Evolutionary conservation across 2,888 invertebrate species (phyloP).

Genomic region (Chrysomela aeneicollis): DNA sequence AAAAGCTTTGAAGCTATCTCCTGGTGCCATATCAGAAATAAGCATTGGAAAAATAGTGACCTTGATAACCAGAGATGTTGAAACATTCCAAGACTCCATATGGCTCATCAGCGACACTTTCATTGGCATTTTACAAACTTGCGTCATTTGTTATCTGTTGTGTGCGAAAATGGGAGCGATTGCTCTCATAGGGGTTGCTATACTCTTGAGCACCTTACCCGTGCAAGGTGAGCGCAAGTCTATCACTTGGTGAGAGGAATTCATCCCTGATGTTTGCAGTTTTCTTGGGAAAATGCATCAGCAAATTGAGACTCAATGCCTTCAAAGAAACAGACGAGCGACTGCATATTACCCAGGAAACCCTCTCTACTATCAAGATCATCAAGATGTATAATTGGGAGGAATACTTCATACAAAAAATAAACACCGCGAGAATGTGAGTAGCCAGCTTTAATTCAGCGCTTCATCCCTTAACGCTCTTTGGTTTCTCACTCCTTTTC

Average conservation of each 20-base stretch:
- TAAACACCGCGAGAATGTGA: slow-evolving; percentile 61
- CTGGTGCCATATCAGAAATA: slow-evolving; percentile 72
- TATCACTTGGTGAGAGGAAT: too few species aligned
- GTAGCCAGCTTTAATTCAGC: slow-evolving; percentile 19
- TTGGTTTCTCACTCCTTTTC: slow-evolving; percentile 40
- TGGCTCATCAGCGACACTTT: slow-evolving; percentile 91
- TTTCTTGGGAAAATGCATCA: slow-evolving; percentile 43
- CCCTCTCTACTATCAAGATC: slow-evolving; percentile 49
- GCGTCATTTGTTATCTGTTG: slow-evolving; percentile 82
- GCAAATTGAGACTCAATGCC: slow-evolving; percentile 41
- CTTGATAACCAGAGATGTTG: slow-evolving; percentile 90
- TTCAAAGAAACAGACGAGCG: slow-evolving; percentile 54
- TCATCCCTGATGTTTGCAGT: slow-evolving; percentile 47
- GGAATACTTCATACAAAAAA: slow-evolving; percentile 59
- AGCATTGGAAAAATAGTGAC: slow-evolving; percentile 80
- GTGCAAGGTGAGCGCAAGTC: slow-evolving; percentile 60
- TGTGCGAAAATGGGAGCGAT: slow-evolving; percentile 66
- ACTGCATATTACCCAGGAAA: slow-evolving; percentile 48
- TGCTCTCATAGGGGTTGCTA: slow-evolving; percentile 64
- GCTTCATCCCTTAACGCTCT: neutral
- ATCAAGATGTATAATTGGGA: slow-evolving; percentile 55
- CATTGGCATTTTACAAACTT: slow-evolving; percentile 86
- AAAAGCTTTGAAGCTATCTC: slow-evolving; percentile 63
- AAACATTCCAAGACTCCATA: slow-evolving; percentile 85
- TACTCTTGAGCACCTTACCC: slow-evolving; percentile 61